A percentile compares a stretch with the other conserved stretches of the same genome.
Conservation (phyloP, 2,797 vertebrate species). For the Sebastiscus tertius region DNA sequence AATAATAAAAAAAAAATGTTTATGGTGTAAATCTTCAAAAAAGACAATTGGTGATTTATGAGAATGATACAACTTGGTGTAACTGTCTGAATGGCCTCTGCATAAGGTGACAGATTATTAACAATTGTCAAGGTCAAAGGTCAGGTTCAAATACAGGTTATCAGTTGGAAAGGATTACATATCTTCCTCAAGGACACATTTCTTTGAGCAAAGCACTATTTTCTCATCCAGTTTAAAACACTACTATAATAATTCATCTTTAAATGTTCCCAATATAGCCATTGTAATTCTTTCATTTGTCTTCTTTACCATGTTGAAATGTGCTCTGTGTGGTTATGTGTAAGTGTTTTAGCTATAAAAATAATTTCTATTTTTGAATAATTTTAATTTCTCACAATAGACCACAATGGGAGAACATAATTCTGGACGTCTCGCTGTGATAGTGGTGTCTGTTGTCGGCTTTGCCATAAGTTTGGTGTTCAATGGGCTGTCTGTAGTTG, state of each 20-base stretch:
- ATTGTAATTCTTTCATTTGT: not conserved
- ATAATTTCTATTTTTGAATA: not conserved
- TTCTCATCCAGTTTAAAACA: not conserved
- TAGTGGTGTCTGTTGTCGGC: constrained; percentile 53
- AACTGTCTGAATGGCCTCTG: not conserved
- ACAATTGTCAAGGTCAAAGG: not conserved
- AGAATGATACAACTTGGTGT: not conserved
- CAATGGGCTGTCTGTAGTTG: constrained; percentile 73
- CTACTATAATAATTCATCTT: not conserved
- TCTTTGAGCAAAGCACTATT: not conserved
- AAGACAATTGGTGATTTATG: not conserved
- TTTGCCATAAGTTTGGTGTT: constrained; percentile 67
- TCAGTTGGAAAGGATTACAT: not conserved
- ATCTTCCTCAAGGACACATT: not conserved
- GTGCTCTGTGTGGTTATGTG: not conserved
- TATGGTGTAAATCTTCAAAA: not conserved
- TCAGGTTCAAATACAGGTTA: constrained; percentile 8
- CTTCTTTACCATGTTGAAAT: not conserved
- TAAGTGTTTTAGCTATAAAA: not conserved
- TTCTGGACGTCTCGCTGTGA: constrained; percentile 44
- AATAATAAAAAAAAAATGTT: not conserved
- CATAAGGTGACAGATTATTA: not conserved
- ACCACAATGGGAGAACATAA: constrained; percentile 62
- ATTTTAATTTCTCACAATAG: not conserved
- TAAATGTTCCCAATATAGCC: not conserved